Evolutionary conservation across 1,140 invertebrate genomes (phyloP).

Genomic region (Caenorhabditis inopinata): DNA sequence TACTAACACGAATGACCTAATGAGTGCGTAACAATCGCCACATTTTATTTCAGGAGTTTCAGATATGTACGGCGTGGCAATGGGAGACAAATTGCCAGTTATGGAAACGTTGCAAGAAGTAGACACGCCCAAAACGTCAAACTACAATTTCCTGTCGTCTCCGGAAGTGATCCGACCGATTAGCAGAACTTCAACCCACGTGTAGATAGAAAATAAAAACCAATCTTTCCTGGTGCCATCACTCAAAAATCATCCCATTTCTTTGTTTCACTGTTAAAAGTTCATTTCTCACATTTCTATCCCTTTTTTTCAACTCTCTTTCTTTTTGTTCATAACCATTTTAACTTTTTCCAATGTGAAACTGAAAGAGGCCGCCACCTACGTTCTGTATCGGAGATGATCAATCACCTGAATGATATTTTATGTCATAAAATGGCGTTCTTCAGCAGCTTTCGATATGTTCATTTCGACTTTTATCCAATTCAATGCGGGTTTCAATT

Average conservation of each 20-base stretch:
- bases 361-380: neutral
- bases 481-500: neutral
- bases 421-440: slow-evolving; percentile 26
- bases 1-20: neutral
- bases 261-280: neutral
- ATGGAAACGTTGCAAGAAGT: slow-evolving; percentile 58
- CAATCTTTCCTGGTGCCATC: slow-evolving; percentile 35
- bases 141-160: slow-evolving; percentile 38
- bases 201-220: slow-evolving; percentile 31
- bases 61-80: slow-evolving; percentile 19
- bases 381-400: neutral
- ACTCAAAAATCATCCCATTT: neutral
- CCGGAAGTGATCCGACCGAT: slow-evolving; percentile 47
- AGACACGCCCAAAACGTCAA: slow-evolving; percentile 55
- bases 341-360: too few relatives aligned
- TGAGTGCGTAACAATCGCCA: neutral
- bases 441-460: neutral
- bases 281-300: neutral
- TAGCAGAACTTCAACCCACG: slow-evolving; percentile 56
- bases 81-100: slow-evolving; percentile 44
- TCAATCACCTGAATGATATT: neutral
- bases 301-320: neutral
- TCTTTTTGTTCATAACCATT: neutral
- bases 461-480: neutral
- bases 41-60: slow-evolving; percentile 32